Base-by-base conservation (phyloP, 2,888 invertebrate genomes). In the Nowickia ferox region DNA sequence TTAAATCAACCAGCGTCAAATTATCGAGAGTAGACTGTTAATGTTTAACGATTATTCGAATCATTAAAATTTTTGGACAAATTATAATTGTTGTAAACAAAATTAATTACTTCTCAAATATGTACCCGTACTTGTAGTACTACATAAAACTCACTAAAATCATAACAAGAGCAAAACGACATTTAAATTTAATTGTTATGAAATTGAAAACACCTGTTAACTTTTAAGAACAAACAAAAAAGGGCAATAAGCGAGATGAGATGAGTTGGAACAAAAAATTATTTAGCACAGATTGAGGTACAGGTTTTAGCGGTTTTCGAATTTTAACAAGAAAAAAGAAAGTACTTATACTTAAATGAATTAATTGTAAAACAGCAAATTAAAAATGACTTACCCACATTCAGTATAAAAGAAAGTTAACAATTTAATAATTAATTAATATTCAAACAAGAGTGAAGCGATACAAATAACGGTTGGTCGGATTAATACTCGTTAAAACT, bases 371-470 rank as follows among this genome's bases (percentile, higher is more conserved):
- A 74, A 48, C 22, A 65, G 38, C 30, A 55, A n/a, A 71, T 19
- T 63, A 71, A 17, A 71, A 61, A n/a, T 40, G n/a, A 42, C 15
- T 9, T 19, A 61, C 51, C 53, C 19, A 38, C 22, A 53, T 53
- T 15, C 17, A 30, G 74, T 82, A 82, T 82, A 81, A 81, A 19
- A 91, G 93, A 75, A 91, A 92, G 75, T 92, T 89, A 68, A 92
- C 92, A 90, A 92, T 93, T 87, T 75, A 75, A 46, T 63, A 71
- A 72, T 71, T 63, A 10, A 92, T 93, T 87, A 93, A 46, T 93
- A 93, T 85, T 92, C 92, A 83, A 93, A 93, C 87, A 93, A 92
- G 92, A 77, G 69, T 65, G 63, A 63, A 76, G 81, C 19, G 66
- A 44, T 61, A 42, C 13, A 13, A 66, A 65, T 51, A 74, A 15